Percentiles rank a stretch among this genome's conserved stretches.
Evolutionary conservation across 2,797 vertebrate species (phyloP).

Genomic region (Sardinella longiceps): DNA sequence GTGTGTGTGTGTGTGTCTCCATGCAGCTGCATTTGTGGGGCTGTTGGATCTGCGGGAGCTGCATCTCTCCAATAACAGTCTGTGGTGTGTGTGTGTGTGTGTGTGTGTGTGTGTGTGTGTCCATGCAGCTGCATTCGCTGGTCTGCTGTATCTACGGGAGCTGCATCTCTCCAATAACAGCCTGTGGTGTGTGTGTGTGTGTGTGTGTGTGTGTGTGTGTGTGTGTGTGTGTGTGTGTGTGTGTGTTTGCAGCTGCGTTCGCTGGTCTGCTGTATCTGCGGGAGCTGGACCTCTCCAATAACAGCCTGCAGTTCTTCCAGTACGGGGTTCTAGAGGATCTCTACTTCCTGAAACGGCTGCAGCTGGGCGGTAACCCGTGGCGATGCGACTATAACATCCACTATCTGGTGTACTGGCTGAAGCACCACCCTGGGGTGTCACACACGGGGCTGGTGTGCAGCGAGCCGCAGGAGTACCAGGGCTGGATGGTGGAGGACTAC

Average conservation of each 20-base stretch:
- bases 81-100: background rate
- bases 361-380: constrained; percentile 91
- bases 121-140: too few relatives aligned
- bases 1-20: too few relatives aligned
- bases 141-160: too few relatives aligned
- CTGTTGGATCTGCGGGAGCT: too few relatives aligned
- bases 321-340: constrained; percentile 94
- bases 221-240: background rate
- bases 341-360: constrained; percentile 90
- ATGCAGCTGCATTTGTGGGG: too few relatives aligned
- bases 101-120: too few relatives aligned
- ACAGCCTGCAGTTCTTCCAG: constrained; percentile 88
- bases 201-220: background rate
- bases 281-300: constrained; percentile 94
- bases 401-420: constrained; percentile 97
- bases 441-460: constrained; percentile 87
- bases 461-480: constrained; percentile 86
- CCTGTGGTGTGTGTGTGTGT: background rate
- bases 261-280: constrained; percentile 86
- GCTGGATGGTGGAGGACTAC: constrained; percentile 91
- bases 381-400: constrained; percentile 97
- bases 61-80: too few relatives aligned
- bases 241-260: constrained; percentile 82
- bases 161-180: too few relatives aligned
- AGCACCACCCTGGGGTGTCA: constrained; percentile 87